A percentile compares a stretch with the other conserved stretches of the same genome.
Conservation (phyloP, 2,888 invertebrate species). For the Trissonchulus sp. region DNA sequence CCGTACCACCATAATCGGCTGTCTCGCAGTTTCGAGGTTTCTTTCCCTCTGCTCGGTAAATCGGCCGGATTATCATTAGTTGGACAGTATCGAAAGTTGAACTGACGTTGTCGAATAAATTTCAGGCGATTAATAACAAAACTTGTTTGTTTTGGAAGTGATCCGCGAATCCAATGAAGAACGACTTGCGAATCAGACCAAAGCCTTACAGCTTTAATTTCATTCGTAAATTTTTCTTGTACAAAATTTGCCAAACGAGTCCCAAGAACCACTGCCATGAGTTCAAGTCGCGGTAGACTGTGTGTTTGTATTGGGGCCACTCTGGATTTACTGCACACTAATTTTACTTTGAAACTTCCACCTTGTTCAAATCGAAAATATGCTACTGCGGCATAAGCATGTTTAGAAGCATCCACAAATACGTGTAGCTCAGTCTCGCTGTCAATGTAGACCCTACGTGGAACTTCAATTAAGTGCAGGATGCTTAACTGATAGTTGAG, state of each 20-base stretch:
- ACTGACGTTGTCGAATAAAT: not conserved
- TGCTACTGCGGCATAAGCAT: constrained; percentile 21
- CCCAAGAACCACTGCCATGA: constrained; percentile 9
- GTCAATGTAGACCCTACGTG: constrained; percentile 1
- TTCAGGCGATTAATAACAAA: constrained; percentile 18
- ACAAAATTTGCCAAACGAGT: constrained; percentile 6
- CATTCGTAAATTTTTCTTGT: constrained; percentile 9
- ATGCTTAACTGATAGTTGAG: too few species aligned
- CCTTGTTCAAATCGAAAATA: constrained; percentile 3
- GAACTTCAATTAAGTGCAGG: constrained; percentile 6
- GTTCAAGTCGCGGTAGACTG: constrained; percentile 8
- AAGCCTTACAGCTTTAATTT: not conserved
- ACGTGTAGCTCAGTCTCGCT: constrained; percentile 16
- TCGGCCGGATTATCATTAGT: constrained; percentile 14
- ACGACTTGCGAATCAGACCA: constrained; percentile 11
- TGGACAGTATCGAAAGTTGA: constrained; percentile 10
- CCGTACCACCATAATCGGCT: constrained; percentile 5
- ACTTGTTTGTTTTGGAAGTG: constrained; percentile 4
- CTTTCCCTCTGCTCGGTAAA: constrained; percentile 16
- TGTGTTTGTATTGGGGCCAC: constrained; percentile 16
- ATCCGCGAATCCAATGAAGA: constrained; percentile 15
- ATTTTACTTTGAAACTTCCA: not conserved
- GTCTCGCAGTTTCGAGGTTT: not conserved
- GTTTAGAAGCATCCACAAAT: constrained; percentile 9
- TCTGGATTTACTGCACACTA: constrained; percentile 1